Conservation (phyloP, 1,140 invertebrate genomes). For the Polyergus mexicanus region DNA sequence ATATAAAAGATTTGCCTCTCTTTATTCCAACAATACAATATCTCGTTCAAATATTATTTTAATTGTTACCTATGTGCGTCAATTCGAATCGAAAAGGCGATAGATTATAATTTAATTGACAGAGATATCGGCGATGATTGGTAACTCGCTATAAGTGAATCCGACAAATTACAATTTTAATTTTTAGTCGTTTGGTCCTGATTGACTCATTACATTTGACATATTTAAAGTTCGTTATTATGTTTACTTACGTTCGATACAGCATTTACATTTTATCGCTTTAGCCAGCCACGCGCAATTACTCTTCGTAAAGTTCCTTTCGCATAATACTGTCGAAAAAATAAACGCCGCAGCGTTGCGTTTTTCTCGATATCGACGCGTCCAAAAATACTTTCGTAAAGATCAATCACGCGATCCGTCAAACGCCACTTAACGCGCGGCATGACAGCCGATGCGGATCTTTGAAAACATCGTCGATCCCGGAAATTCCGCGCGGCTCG, state of each 20-base stretch:
- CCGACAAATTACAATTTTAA: constrained; percentile 2
- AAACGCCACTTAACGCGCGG: neutral
- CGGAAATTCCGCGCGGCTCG: constrained; percentile 43
- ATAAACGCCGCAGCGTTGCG: neutral
- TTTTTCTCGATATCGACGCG: neutral
- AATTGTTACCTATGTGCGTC: neutral
- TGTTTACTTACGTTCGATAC: neutral
- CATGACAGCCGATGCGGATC: neutral
- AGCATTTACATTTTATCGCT: neutral
- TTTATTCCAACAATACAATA: neutral
- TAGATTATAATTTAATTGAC: constrained; percentile 6
- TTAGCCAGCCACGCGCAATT: neutral
- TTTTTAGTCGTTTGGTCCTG: neutral
- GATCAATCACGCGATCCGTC: constrained; percentile 38
- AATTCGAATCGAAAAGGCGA: neutral
- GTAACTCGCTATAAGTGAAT: neutral
- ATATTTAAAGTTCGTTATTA: neutral
- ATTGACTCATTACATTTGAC: neutral
- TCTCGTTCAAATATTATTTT: constrained; percentile 6
- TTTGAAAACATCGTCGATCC: neutral
- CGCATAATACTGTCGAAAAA: neutral
- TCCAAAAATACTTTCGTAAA: constrained; percentile 3
- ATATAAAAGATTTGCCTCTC: constrained; percentile 1
- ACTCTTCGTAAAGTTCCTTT: neutral
- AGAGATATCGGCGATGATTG: neutral